phyloP scores from a whole-genome alignment of 2,888 invertebrate species.

The Rotaria macrura region DNA sequence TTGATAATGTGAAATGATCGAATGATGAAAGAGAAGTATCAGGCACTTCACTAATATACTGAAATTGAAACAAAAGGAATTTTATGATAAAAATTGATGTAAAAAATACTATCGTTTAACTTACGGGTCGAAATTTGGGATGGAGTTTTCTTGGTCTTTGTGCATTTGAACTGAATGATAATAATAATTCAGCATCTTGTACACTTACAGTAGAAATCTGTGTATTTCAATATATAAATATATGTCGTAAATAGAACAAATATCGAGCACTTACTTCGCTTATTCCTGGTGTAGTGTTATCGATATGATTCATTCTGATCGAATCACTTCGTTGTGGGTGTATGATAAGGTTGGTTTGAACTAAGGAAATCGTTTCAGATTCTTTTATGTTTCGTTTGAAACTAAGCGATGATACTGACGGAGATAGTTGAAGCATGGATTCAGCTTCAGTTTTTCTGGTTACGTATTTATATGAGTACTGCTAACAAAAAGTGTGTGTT shows the following conservation, averaged over 20 bases:
- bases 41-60: neutral
- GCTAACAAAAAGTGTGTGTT: neutral
- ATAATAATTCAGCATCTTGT: neutral
- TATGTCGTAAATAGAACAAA: neutral
- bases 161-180: neutral
- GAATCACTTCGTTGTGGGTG: neutral
- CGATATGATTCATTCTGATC: neutral
- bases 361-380: neutral
- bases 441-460: neutral
- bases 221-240: neutral
- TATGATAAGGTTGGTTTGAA: neutral
- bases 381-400: neutral
- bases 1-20: neutral
- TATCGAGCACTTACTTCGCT: neutral
- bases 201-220: neutral
- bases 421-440: neutral
- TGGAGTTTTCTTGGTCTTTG: neutral
- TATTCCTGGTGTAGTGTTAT: neutral
- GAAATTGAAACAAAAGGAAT: neutral
- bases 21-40: too few species aligned
- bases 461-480: neutral
- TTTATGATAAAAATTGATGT: neutral
- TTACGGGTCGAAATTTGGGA: constrained; percentile 6
- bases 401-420: neutral
- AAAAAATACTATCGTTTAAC: neutral